These are phyloP conservation scores for Pristionchus pacificus DNA, from an alignment of 1,140 invertebrate genomes.

Conservation along the genomic window DNA sequence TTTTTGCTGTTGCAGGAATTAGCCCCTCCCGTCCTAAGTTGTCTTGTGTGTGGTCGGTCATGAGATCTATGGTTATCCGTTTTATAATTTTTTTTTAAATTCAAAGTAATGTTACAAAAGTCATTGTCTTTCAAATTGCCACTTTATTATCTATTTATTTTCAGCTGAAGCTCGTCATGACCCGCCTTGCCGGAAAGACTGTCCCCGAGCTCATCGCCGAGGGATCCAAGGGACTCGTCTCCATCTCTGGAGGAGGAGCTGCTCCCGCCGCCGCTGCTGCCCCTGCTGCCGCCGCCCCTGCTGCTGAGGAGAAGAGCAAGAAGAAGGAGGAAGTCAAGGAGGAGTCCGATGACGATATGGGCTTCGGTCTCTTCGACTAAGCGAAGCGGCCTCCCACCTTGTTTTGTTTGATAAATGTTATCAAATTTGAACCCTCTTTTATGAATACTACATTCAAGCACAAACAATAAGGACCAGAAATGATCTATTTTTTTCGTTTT, in stretches of 20 bases:
- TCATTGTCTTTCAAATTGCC: too few relatives aligned
- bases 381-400: slow-evolving; percentile 7
- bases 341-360: slow-evolving; percentile 51
- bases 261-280: slow-evolving; percentile 33
- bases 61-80: too few relatives aligned
- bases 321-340: slow-evolving; percentile 54
- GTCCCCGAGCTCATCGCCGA: slow-evolving; percentile 44
- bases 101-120: too few relatives aligned
- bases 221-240: slow-evolving; percentile 31
- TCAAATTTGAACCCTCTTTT: too few relatives aligned
- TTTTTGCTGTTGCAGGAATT: too few relatives aligned
- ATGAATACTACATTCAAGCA: too few relatives aligned
- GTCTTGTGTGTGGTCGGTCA: too few relatives aligned
- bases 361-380: slow-evolving; percentile 48
- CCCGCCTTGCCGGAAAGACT: slow-evolving; percentile 58
- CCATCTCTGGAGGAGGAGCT: slow-evolving; percentile 26
- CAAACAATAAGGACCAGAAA: too few relatives aligned
- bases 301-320: slow-evolving; percentile 37
- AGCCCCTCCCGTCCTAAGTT: too few relatives aligned
- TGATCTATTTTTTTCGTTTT: too few relatives aligned
- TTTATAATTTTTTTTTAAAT: too few relatives aligned
- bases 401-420: slow-evolving; percentile 23
- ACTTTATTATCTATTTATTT: too few relatives aligned
- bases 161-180: slow-evolving; percentile 53
- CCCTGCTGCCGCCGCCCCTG: slow-evolving; percentile 38